phyloP scores from a whole-genome alignment of 2,797 vertebrate genomes.

The Taenioides sp. region DNA sequence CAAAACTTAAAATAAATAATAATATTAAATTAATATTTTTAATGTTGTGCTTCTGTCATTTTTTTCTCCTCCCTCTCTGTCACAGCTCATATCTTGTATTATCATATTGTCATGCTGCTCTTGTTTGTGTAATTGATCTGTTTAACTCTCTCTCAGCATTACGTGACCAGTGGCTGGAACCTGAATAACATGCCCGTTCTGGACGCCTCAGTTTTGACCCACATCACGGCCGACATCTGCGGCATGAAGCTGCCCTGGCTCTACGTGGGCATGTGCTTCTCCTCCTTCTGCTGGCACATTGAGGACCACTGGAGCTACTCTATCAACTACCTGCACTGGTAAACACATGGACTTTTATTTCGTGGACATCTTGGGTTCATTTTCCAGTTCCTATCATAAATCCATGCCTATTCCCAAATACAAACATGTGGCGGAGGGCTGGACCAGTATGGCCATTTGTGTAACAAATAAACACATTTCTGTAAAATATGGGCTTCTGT shows the following conservation, averaged over 20 bases:
- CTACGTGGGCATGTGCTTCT: conserved; percentile 99
- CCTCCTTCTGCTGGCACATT: conserved; percentile 99
- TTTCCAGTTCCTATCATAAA: neutral
- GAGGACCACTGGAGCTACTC: conserved; percentile 99
- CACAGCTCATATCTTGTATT: no score
- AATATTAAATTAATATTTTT: no score
- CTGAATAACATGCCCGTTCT: conserved; percentile 99
- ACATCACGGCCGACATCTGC: conserved; percentile 97
- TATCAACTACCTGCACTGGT: conserved; percentile 98
- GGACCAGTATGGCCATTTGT: no score
- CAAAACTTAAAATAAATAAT: no score
- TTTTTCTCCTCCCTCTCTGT: no score
- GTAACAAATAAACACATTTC: no score
- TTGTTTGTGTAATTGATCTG: neutral
- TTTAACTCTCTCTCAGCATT: conserved; percentile 78
- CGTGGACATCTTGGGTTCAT: no score
- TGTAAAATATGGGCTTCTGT: no score
- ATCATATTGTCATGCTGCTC: no score
- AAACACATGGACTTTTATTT: conserved; percentile 14
- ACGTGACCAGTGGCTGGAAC: conserved; percentile 96
- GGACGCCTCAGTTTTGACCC: conserved; percentile 93
- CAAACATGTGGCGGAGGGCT: no score
- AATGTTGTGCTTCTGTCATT: no score
- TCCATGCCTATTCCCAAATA: neutral
- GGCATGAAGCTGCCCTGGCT: conserved; percentile 99